phyloP scores from a whole-genome alignment of 2,888 invertebrate species.

The Dolichomitus sp. region DNA sequence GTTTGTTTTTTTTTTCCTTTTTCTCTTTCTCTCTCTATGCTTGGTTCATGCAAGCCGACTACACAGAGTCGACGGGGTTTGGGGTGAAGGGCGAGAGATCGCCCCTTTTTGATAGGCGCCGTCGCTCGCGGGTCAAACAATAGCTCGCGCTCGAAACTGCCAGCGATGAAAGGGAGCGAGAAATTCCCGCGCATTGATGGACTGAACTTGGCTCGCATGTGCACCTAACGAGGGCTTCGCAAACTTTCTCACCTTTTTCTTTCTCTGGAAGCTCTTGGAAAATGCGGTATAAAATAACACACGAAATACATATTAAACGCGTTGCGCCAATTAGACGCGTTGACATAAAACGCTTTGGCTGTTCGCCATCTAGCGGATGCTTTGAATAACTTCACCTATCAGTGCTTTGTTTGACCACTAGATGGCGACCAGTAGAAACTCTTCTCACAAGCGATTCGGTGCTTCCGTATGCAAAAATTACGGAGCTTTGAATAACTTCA shows the following conservation, averaged over 20 bases:
- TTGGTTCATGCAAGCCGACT: slow-evolving; percentile 31
- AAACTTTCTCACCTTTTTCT: slow-evolving; percentile 21
- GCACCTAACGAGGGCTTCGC: slow-evolving; percentile 34
- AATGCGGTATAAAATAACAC: background rate
- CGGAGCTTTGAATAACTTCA: no score
- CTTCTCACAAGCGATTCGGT: no score
- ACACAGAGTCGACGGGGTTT: slow-evolving; percentile 10
- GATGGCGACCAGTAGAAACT: no score
- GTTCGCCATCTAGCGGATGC: no score
- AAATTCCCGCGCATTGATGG: slow-evolving; percentile 49
- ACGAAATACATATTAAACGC: no score
- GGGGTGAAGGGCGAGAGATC: slow-evolving; percentile 42
- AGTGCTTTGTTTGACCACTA: no score
- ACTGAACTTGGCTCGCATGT: slow-evolving; percentile 33
- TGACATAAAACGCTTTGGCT: no score
- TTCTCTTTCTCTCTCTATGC: slow-evolving; percentile 33
- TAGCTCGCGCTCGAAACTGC: slow-evolving; percentile 50
- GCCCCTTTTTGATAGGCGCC: slow-evolving; percentile 37
- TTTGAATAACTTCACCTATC: no score
- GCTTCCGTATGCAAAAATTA: no score
- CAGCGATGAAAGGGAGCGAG: slow-evolving; percentile 44
- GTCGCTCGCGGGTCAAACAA: slow-evolving; percentile 56
- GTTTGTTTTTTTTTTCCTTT: slow-evolving; percentile 15
- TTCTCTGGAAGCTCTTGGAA: slow-evolving; percentile 12
- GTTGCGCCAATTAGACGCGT: no score